Evolutionary conservation across 1,140 invertebrate genomes (phyloP).

Genomic region (Drosophila repleta): DNA sequence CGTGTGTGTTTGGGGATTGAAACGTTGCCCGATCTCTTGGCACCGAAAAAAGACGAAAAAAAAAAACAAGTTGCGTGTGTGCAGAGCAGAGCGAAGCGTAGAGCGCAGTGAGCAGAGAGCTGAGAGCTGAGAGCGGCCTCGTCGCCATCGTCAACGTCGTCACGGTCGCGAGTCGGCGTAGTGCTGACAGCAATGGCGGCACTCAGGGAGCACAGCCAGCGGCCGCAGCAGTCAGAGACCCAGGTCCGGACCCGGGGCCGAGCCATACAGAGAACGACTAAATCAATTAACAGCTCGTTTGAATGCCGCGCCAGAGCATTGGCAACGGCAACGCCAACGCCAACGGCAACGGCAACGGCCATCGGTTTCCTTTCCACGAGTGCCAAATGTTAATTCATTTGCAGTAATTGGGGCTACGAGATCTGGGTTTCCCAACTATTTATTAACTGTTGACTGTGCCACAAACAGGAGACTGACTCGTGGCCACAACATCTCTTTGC

Average conservation of each 20-base stretch:
- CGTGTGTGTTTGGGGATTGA: slow-evolving; percentile 44
- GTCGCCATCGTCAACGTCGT: slow-evolving; percentile 50
- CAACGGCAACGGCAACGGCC: neutral
- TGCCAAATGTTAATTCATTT: slow-evolving; percentile 65
- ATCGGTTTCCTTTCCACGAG: slow-evolving; percentile 54
- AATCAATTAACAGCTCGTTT: slow-evolving; percentile 82
- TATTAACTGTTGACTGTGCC: slow-evolving; percentile 73
- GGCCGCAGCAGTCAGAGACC: neutral
- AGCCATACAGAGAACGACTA: slow-evolving; percentile 63
- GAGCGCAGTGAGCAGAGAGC: neutral
- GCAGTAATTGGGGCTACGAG: slow-evolving; percentile 55
- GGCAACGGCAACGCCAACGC: neutral
- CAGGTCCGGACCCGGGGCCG: slow-evolving; percentile 19
- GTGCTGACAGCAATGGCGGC: slow-evolving; percentile 79
- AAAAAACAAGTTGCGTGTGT: slow-evolving; percentile 20
- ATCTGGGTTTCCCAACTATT: slow-evolving; percentile 63
- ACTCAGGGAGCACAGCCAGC: slow-evolving; percentile 52
- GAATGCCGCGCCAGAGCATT: slow-evolving; percentile 54
- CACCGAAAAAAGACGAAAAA: slow-evolving; percentile 22
- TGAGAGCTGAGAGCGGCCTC: slow-evolving; percentile 15
- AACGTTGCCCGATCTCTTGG: slow-evolving; percentile 41
- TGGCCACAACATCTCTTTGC: slow-evolving; percentile 13
- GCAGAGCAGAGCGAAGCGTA: slow-evolving; percentile 1
- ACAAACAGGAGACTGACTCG: slow-evolving; percentile 15
- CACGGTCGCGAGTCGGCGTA: slow-evolving; percentile 63